A percentile compares a stretch with the other conserved stretches of the same genome.
Conservation (phyloP, 2,888 invertebrate genomes). For the Bhutanitis thaidina region DNA sequence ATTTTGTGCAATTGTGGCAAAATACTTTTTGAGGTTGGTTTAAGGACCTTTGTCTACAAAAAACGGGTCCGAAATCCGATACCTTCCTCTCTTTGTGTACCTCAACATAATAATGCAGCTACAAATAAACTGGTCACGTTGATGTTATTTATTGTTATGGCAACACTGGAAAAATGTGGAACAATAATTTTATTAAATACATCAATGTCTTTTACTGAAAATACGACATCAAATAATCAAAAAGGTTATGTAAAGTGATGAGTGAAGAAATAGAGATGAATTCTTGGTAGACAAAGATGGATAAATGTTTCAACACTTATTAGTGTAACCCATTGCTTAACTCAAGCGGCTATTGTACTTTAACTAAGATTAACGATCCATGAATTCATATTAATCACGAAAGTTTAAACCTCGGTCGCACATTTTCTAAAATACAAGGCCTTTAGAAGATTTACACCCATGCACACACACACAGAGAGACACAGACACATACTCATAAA, state of each 20-base stretch:
- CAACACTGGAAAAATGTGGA: constrained; percentile 55
- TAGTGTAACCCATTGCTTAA: constrained; percentile 17
- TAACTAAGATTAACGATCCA: constrained; percentile 17
- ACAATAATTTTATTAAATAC: constrained; percentile 50
- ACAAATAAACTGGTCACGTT: constrained; percentile 75
- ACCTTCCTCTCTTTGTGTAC: constrained; percentile 47
- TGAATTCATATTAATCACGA: constrained; percentile 6
- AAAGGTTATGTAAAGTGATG: constrained; percentile 18
- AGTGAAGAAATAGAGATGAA: constrained; percentile 18
- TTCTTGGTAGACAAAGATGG: constrained; percentile 19
- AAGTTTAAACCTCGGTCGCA: neutral
- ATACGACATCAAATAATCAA: constrained; percentile 10
- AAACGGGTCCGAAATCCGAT: constrained; percentile 47
- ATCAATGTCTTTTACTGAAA: constrained; percentile 35
- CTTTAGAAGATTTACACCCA: too few relatives aligned
- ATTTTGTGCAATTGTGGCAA: constrained; percentile 39
- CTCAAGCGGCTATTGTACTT: constrained; percentile 15
- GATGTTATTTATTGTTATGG: constrained; percentile 72
- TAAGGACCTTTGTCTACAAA: constrained; percentile 43
- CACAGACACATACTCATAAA: too few relatives aligned
- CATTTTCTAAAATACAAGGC: too few relatives aligned
- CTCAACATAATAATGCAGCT: constrained; percentile 60
- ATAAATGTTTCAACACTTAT: constrained; percentile 21
- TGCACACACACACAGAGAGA: too few relatives aligned
- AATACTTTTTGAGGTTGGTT: constrained; percentile 45